Evolutionary conservation across 2,797 vertebrate species (phyloP).

Genomic region (Tachyglossus aculeatus): DNA sequence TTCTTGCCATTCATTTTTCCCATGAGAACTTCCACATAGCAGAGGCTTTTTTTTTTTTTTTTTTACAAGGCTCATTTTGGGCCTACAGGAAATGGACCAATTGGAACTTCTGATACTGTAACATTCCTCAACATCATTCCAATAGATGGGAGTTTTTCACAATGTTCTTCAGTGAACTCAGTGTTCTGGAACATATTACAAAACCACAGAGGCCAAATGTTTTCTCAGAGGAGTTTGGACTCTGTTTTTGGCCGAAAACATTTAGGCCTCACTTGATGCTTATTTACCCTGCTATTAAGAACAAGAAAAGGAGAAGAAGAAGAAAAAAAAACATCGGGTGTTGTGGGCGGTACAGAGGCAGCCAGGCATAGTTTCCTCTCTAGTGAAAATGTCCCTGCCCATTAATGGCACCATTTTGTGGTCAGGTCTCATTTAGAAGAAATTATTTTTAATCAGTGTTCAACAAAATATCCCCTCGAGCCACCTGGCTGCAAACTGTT

Average conservation of each 20-base stretch:
- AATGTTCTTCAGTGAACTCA: constrained; percentile 77
- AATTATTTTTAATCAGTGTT: constrained; percentile 85
- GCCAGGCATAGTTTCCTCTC: constrained; percentile 73
- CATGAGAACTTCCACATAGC: constrained; percentile 82
- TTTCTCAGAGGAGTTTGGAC: constrained; percentile 81
- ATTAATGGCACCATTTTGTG: constrained; percentile 83
- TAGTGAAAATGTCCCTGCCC: constrained; percentile 75
- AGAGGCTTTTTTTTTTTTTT: constrained; percentile 44
- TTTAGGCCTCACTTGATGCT: constrained; percentile 76
- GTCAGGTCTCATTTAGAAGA: constrained; percentile 84
- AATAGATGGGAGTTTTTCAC: constrained; percentile 77
- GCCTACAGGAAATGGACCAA: constrained; percentile 78
- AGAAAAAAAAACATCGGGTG: constrained; percentile 55
- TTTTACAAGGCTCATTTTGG: constrained; percentile 69
- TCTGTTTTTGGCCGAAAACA: constrained; percentile 80
- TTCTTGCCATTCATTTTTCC: constrained; percentile 82
- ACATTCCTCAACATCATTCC: constrained; percentile 77
- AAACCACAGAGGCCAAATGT: constrained; percentile 85
- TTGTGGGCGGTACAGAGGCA: constrained; percentile 65
- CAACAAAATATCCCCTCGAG: constrained; percentile 80
- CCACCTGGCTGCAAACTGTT: constrained; percentile 80
- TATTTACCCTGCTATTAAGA: constrained; percentile 78
- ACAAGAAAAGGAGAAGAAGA: constrained; percentile 63
- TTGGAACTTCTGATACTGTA: constrained; percentile 78
- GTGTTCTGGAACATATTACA: constrained; percentile 83